Evolutionary conservation across 2,113 vertebrate species (phyloP).

Genomic region (Cephalophus harveyi): DNA sequence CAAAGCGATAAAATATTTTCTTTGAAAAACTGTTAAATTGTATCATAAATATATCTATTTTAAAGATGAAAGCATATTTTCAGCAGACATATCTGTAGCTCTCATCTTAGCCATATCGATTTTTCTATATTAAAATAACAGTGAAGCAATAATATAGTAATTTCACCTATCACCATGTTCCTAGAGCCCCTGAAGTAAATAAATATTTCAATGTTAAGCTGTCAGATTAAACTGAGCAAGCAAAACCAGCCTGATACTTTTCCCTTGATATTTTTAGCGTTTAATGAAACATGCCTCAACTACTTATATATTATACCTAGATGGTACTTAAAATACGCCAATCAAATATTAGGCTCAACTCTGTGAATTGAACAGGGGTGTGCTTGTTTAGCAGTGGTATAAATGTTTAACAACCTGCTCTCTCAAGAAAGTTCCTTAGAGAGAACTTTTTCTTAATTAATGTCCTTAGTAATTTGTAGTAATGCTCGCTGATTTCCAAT

Average conservation of each 20-base stretch:
- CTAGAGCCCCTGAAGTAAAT: background rate
- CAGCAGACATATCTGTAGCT: background rate
- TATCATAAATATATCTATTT: slow-evolving; percentile 40
- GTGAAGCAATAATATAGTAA: background rate
- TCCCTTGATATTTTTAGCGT: background rate
- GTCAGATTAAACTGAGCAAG: background rate
- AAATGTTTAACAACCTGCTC: background rate
- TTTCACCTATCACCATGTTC: background rate
- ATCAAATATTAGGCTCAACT: background rate
- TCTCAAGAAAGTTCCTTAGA: background rate
- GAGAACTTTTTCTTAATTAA: background rate
- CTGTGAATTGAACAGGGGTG: background rate
- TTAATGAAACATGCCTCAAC: background rate
- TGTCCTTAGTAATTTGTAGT: background rate
- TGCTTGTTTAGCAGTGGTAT: background rate
- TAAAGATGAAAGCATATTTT: slow-evolving; percentile 51
- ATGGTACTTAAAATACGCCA: background rate
- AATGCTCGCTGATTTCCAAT: background rate
- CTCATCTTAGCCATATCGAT: background rate
- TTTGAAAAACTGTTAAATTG: slow-evolving; percentile 49
- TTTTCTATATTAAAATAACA: slow-evolving; percentile 12
- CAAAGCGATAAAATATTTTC: background rate
- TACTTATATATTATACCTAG: background rate
- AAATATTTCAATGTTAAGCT: background rate
- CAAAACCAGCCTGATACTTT: background rate